phyloP scores from a whole-genome alignment of 2,888 invertebrate species.

The Encarsia formosa region DNA sequence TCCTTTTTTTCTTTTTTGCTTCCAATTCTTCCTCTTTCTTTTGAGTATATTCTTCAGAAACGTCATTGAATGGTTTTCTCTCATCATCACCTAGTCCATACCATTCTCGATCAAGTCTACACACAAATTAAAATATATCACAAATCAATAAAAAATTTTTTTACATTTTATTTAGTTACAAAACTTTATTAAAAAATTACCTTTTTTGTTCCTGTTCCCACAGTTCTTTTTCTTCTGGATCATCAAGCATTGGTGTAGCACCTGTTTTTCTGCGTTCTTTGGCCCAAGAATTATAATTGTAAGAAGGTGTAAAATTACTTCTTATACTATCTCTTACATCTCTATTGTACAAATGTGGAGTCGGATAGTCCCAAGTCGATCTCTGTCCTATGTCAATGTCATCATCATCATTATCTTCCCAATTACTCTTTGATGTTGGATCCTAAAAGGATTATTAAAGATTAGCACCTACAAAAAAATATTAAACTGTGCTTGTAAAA shows the following conservation, averaged over 20 bases:
- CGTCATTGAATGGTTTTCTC: constrained; percentile 85
- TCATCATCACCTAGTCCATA: constrained; percentile 94
- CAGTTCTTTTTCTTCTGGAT: constrained; percentile 69
- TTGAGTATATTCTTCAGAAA: constrained; percentile 87
- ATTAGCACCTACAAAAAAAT: constrained; percentile 3
- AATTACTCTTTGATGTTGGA: constrained; percentile 65
- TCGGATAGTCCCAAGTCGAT: constrained; percentile 92
- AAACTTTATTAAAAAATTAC: constrained; percentile 20
- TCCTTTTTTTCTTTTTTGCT: constrained; percentile 81
- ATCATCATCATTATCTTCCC: constrained; percentile 73
- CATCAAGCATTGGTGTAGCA: constrained; percentile 58
- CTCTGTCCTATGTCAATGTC: constrained; percentile 60
- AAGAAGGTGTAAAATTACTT: constrained; percentile 75
- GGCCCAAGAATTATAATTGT: constrained; percentile 79
- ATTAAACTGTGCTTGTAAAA: not conserved
- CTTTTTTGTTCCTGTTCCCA: constrained; percentile 87
- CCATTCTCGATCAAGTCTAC: constrained; percentile 90
- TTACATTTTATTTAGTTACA: too few species aligned
- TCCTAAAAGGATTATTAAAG: constrained; percentile 40
- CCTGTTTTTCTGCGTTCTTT: constrained; percentile 64
- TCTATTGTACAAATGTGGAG: constrained; percentile 62
- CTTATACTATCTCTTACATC: constrained; percentile 47
- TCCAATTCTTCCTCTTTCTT: constrained; percentile 92
- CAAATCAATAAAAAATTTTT: too few species aligned
- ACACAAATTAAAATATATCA: too few species aligned